phyloP scores from a whole-genome alignment of 2,797 vertebrate species.

The Ibycter americanus region DNA sequence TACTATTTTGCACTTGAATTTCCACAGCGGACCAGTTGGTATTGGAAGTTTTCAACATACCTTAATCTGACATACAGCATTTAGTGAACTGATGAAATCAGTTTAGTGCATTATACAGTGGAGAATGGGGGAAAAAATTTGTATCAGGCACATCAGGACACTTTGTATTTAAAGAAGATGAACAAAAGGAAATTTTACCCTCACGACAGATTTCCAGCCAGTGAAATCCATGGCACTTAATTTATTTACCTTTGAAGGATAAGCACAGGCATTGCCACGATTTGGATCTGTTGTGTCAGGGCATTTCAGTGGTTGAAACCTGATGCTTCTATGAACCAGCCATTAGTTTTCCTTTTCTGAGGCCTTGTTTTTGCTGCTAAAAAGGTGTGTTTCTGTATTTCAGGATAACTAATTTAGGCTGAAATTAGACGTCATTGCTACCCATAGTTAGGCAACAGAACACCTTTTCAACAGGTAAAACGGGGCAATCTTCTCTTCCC shows the following conservation, averaged over 20 bases:
- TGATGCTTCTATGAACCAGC: background rate
- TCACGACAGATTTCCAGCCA: background rate
- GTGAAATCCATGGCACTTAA: background rate
- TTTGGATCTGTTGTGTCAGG: background rate
- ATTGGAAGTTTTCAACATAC: background rate
- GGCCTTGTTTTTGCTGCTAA: background rate
- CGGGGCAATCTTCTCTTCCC: background rate
- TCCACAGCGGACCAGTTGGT: background rate
- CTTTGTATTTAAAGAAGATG: background rate
- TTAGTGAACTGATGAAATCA: background rate
- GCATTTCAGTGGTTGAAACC: constrained; percentile 11
- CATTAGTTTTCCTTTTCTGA: background rate
- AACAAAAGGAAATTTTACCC: background rate
- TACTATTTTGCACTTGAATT: background rate
- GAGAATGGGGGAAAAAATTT: background rate
- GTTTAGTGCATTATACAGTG: background rate
- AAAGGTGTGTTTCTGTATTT: background rate
- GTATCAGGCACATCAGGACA: background rate
- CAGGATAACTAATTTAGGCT: background rate
- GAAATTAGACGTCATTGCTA: background rate
- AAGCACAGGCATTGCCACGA: background rate
- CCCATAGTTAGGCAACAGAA: background rate
- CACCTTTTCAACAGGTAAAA: background rate
- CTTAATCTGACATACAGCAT: background rate
- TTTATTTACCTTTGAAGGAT: constrained; percentile 14